Base-by-base conservation (phyloP, 1,140 invertebrate species). In the Drosophila takahashii region DNA sequence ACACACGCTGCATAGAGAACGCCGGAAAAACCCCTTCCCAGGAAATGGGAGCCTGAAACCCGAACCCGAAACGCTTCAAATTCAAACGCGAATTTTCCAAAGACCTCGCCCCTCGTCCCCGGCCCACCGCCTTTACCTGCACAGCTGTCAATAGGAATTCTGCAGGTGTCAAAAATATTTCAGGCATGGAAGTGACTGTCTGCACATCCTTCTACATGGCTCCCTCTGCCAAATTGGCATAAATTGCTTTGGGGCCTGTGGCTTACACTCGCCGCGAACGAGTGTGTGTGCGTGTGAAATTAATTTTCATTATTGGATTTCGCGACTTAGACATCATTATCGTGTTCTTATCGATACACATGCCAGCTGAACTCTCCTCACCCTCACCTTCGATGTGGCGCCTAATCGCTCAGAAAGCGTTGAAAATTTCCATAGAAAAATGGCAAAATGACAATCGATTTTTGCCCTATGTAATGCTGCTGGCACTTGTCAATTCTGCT, bases 221-320 rank as follows among this genome's bases (percentile, higher is more conserved):
- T 42, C 36, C 39, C 15, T 18, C 8, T 56, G 27, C 26, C 52
- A 76, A 71, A 80, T 77, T 67, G 69, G 75, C 79, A 79, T 72
- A 78, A 78, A 83, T 78, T 83, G 75, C 79, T 76, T 75, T 58
- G 42, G 75, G 57, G 65, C 39, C 42, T 77, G 73, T 53, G 75
- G 72, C 50, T 53, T 77, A 48, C 60, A 48, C 22, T 36, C 57
- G 13, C 22, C 8, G 6, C 10, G 6, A 16, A 8, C n/a, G 15
- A 4, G 36, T 32, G 18, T 27, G 50, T 16, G 56, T 58, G 50
- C 56, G 65, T 66, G 64, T 58, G 72, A 89, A 89, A 87, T 89
- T 89, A 87, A 87, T 87, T 87, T 89, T 89, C 76, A 87, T 87
- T 87, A 89, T 87, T 89, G 84, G 79, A 84, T 87, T 87, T 65